Percentiles rank a stretch among this genome's conserved stretches.
Conservation (phyloP, 2,113 vertebrate genomes). For the Chaetura pelagica region DNA sequence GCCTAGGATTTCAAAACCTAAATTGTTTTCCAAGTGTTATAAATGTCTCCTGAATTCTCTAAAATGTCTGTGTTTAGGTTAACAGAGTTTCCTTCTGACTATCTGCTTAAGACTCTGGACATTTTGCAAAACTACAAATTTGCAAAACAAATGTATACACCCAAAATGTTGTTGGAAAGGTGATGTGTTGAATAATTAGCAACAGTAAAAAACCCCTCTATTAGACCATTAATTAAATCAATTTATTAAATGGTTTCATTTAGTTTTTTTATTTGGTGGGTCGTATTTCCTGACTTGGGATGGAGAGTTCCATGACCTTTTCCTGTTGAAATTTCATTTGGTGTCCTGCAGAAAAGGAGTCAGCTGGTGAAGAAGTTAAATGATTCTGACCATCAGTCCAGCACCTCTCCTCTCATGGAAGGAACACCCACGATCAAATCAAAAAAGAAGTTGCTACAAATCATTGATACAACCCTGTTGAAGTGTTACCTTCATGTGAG, state of each 20-base stretch:
- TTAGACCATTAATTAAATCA: not conserved
- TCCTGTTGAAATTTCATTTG: not conserved
- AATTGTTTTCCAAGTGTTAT: not conserved
- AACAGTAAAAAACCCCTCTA: not conserved
- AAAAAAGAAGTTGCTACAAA: constrained; percentile 95
- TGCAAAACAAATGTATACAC: not conserved
- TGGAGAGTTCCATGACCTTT: not conserved
- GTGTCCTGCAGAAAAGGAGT: constrained; percentile 88
- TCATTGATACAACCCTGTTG: constrained; percentile 95
- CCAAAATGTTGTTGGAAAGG: not conserved
- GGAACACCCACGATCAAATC: constrained; percentile 97
- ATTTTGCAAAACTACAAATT: not conserved
- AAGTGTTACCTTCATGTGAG: constrained; percentile 98
- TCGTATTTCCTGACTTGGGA: not conserved
- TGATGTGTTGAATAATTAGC: not conserved
- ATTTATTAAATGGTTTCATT: not conserved
- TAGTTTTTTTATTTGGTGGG: not conserved
- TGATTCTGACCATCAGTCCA: constrained; percentile 91
- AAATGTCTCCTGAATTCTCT: not conserved
- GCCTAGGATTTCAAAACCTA: not conserved
- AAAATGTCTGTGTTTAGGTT: not conserved
- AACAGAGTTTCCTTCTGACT: not conserved
- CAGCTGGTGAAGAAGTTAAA: constrained; percentile 96
- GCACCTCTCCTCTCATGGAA: constrained; percentile 94
- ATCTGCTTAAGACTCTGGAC: not conserved